Conservation (phyloP, 2,797 vertebrate genomes). For the Rhincodon typus region DNA sequence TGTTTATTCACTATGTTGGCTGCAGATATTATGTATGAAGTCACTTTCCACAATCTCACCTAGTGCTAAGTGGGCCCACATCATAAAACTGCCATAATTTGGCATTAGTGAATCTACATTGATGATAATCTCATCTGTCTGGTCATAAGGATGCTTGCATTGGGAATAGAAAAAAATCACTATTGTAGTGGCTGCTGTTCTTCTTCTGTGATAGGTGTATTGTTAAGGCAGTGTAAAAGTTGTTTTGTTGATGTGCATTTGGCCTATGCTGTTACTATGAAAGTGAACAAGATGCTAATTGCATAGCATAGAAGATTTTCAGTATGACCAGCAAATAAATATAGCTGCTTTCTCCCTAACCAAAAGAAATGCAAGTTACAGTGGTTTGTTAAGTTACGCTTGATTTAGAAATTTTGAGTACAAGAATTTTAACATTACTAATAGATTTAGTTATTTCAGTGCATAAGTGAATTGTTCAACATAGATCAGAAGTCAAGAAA, state of each 20-base stretch:
- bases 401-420: neutral
- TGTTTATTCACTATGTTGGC: neutral
- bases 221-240: neutral
- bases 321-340: neutral
- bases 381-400: neutral
- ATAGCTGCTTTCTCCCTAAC: neutral
- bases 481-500: no score
- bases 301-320: neutral
- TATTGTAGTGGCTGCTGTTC: neutral
- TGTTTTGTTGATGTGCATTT: neutral
- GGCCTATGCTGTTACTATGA: neutral
- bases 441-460: no score
- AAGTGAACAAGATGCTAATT: neutral
- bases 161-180: conserved; percentile 3
- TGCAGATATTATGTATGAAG: neutral
- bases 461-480: no score
- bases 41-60: neutral
- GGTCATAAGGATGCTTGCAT: neutral
- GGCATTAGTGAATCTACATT: neutral
- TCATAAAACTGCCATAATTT: conserved; percentile 21
- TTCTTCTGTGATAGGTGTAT: neutral
- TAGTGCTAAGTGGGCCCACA: neutral
- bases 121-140: neutral
- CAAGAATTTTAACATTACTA: no score
- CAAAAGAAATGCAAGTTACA: neutral